phyloP scores from a whole-genome alignment of 2,888 invertebrate genomes.

The Platynereis dumerilii region DNA sequence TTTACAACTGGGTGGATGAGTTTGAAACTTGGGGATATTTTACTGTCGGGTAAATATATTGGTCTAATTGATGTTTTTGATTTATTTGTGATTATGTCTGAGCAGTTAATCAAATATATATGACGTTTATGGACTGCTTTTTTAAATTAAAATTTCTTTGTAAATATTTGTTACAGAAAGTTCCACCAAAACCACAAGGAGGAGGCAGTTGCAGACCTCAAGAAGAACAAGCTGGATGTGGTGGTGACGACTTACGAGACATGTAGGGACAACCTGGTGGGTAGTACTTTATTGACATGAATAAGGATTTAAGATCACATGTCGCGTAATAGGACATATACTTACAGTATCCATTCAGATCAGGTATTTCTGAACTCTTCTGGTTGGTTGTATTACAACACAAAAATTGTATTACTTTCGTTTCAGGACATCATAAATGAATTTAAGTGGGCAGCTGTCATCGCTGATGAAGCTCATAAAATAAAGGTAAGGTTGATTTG shows the following conservation, averaged over 20 bases:
- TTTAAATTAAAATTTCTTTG: not conserved
- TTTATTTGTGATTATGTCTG: no score
- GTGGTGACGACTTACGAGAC: conserved; percentile 60
- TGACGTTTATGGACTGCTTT: no score
- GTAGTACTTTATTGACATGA: no score
- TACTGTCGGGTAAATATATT: conserved; percentile 44
- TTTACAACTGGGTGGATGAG: conserved; percentile 61
- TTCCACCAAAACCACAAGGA: conserved; percentile 54
- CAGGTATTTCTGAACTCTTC: not conserved
- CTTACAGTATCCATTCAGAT: not conserved
- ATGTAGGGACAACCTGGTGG: conserved; percentile 55
- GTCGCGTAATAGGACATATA: not conserved
- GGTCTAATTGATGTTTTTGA: no score
- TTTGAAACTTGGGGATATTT: conserved; percentile 60
- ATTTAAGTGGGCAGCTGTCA: conserved; percentile 53
- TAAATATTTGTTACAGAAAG: conserved; percentile 42
- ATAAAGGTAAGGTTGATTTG: conserved; percentile 50
- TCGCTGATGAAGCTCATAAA: conserved; percentile 60
- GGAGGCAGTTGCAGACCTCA: conserved; percentile 47
- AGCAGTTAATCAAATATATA: no score
- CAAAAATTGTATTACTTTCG: no score
- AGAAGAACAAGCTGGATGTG: conserved; percentile 52
- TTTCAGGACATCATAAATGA: conserved; percentile 46
- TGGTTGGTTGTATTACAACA: no score
- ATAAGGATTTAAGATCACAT: no score